Evolutionary conservation across 2,888 invertebrate species (phyloP).

Genomic region (Andrena camellia): DNA sequence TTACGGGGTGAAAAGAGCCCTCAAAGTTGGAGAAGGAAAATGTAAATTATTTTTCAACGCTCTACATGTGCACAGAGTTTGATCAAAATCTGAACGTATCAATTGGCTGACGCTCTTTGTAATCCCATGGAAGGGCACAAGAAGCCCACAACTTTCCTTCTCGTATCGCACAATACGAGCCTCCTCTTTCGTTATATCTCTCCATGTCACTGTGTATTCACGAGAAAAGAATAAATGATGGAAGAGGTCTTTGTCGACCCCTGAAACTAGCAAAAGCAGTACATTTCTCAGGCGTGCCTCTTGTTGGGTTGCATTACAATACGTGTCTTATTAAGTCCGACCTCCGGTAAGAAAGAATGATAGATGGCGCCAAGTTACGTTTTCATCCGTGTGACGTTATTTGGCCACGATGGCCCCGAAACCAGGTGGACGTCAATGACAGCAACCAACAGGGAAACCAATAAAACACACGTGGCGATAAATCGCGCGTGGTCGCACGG

Average conservation of each 20-base stretch:
- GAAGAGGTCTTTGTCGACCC: background rate
- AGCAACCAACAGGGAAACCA: slow-evolving; percentile 70
- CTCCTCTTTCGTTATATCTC: no score
- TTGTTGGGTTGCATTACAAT: background rate
- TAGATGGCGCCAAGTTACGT: slow-evolving; percentile 21
- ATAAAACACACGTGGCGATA: slow-evolving; percentile 81
- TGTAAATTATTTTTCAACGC: no score
- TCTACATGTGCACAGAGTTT: no score
- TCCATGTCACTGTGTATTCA: background rate
- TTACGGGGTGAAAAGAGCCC: no score
- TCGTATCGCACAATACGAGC: no score
- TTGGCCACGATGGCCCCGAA: slow-evolving; percentile 45
- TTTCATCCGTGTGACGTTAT: slow-evolving; percentile 46
- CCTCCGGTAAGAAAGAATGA: slow-evolving; percentile 11
- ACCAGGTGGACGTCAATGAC: slow-evolving; percentile 65
- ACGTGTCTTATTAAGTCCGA: slow-evolving; percentile 26
- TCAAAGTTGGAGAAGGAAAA: no score
- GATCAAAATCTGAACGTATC: no score
- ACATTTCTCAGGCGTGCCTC: background rate
- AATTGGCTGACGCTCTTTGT: no score
- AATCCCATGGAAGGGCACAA: no score
- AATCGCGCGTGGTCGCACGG: slow-evolving; percentile 76
- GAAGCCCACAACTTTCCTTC: no score
- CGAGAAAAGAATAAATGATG: background rate
- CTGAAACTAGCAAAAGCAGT: background rate